Conservation (phyloP, 2,797 vertebrate genomes). For the Xenops minutus region DNA sequence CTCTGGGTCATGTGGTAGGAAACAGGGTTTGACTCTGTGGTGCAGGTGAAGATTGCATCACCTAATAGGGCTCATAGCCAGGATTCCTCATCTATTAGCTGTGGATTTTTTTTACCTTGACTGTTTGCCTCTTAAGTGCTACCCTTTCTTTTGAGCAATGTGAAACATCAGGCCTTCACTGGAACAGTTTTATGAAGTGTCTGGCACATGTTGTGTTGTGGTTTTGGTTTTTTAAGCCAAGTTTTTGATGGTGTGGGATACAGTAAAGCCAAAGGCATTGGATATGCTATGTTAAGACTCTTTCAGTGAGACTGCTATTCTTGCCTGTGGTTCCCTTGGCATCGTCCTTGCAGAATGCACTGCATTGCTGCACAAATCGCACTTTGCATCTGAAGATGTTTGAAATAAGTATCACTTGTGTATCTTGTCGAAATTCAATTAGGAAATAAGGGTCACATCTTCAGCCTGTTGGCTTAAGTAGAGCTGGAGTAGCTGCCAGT, state of each 20-base stretch:
- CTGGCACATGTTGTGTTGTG: not conserved
- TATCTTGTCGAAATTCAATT: not conserved
- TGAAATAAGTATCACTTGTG: not conserved
- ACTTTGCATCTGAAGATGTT: not conserved
- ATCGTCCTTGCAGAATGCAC: not conserved
- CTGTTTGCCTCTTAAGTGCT: not conserved
- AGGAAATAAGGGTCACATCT: not conserved
- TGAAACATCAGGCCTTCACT: not conserved
- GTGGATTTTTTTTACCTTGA: not conserved
- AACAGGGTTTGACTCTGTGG: not conserved
- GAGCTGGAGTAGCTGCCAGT: not conserved
- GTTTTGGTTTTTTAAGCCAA: not conserved
- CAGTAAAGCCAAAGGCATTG: constrained; percentile 9
- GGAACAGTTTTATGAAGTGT: not conserved
- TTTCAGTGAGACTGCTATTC: not conserved
- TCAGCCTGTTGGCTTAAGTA: not conserved
- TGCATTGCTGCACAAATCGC: constrained; percentile 9
- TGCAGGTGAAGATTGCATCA: not conserved
- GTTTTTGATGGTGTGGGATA: not conserved
- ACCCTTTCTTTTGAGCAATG: not conserved
- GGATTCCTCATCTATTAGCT: not conserved
- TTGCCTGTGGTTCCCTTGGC: constrained; percentile 4
- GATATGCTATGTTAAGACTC: not conserved
- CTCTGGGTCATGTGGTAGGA: not conserved
- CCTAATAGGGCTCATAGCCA: not conserved